Conservation (phyloP, 2,888 invertebrate species). For the Pseudococcus longispinus region DNA sequence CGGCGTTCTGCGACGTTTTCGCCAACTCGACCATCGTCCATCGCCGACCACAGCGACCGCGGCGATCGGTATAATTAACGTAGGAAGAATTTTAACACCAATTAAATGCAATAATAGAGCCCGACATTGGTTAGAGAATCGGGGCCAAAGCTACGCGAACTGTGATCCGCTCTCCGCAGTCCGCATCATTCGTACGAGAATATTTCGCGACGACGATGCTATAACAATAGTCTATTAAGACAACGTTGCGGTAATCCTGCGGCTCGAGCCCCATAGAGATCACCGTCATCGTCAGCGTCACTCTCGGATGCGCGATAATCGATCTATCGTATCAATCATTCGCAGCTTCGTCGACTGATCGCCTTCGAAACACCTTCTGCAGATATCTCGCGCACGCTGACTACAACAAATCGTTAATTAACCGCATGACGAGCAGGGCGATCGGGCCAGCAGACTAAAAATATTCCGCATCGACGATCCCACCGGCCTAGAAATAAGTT, state of each 20-base stretch:
- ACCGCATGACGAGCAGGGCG: background rate
- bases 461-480: constrained; percentile 1
- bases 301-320: background rate
- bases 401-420: background rate
- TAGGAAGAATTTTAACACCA: background rate
- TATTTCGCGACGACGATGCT: background rate
- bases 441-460: background rate
- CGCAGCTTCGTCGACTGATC: background rate
- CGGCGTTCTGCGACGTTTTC: too few species aligned
- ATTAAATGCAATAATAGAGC: background rate
- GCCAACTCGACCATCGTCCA: background rate
- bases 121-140: background rate
- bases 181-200: too few species aligned
- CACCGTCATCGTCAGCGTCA: background rate
- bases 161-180: background rate
- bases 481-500: background rate
- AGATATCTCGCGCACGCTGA: background rate
- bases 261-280: background rate
- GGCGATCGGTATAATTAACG: background rate
- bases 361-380: background rate
- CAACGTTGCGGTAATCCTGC: background rate
- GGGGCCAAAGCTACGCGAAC: background rate
- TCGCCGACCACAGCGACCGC: background rate
- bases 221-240: background rate
- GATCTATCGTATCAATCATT: background rate